These are phyloP conservation scores for Zhuqinia jingwanae DNA, from an alignment of 2,888 invertebrate genomes.

Conservation along the genomic window DNA sequence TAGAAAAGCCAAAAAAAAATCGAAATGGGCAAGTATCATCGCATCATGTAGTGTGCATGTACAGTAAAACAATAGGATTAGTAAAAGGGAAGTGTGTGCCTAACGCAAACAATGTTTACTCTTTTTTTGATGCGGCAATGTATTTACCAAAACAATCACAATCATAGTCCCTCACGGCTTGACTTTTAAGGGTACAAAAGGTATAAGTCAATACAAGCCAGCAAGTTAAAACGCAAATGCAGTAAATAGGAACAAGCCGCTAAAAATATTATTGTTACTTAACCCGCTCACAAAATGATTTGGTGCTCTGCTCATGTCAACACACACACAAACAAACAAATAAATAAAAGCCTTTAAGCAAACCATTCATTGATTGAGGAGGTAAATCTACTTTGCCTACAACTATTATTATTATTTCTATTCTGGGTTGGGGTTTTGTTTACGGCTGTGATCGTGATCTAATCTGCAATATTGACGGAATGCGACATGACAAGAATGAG, in stretches of 20 bases:
- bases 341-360: constrained; percentile 20
- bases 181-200: neutral
- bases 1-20: constrained; percentile 49
- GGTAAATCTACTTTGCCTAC: too few species aligned
- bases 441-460: neutral
- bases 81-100: constrained; percentile 40
- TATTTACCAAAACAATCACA: constrained; percentile 1
- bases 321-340: neutral
- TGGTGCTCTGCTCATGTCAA: neutral
- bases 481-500: neutral
- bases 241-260: neutral
- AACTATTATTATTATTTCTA: too few species aligned
- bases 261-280: neutral
- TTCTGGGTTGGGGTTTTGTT: constrained; percentile 12
- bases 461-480: constrained; percentile 14
- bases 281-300: neutral
- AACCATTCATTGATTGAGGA: constrained; percentile 27
- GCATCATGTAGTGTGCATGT: too few species aligned
- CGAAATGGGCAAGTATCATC: too few species aligned
- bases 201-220: neutral
- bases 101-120: constrained; percentile 33
- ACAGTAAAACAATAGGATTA: constrained; percentile 41
- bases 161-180: neutral
- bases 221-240: neutral
- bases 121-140: neutral